Evolutionary conservation across 2,113 vertebrate genomes (phyloP).

Genomic region (Orientallactaga bullata): DNA sequence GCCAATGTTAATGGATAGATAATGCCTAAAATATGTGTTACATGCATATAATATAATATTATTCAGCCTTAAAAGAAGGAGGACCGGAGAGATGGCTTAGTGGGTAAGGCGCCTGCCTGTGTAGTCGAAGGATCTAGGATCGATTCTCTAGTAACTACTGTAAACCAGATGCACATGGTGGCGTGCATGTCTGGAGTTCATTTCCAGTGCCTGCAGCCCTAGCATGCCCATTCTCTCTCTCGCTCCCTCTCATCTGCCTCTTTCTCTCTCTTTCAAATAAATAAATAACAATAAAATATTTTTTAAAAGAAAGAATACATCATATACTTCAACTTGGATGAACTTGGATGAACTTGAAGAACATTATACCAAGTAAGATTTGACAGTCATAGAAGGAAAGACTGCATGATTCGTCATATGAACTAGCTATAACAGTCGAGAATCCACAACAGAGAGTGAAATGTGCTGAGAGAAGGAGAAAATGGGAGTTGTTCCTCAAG

Average conservation of each 20-base stretch:
- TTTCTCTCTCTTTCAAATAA: too few species aligned
- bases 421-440: background rate
- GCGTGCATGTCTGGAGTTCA: too few species aligned
- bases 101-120: too few species aligned
- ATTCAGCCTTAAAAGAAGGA: background rate
- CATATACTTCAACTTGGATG: background rate
- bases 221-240: too few species aligned
- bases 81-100: too few species aligned
- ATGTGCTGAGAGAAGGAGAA: background rate
- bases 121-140: too few species aligned
- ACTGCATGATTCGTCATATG: background rate
- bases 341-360: background rate
- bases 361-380: background rate
- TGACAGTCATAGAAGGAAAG: background rate
- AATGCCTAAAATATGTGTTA: background rate
- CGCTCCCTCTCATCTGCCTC: too few species aligned
- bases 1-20: background rate
- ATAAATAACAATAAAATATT: too few species aligned
- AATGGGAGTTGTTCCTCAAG: background rate
- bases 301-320: background rate
- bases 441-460: background rate
- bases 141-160: too few species aligned
- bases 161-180: too few species aligned
- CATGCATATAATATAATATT: background rate
- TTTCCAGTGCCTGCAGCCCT: too few species aligned